Evolutionary conservation across 2,797 vertebrate species (phyloP), one percentile per base, ranked within the genome.

Genomic region (Delichon dasypus): DNA sequence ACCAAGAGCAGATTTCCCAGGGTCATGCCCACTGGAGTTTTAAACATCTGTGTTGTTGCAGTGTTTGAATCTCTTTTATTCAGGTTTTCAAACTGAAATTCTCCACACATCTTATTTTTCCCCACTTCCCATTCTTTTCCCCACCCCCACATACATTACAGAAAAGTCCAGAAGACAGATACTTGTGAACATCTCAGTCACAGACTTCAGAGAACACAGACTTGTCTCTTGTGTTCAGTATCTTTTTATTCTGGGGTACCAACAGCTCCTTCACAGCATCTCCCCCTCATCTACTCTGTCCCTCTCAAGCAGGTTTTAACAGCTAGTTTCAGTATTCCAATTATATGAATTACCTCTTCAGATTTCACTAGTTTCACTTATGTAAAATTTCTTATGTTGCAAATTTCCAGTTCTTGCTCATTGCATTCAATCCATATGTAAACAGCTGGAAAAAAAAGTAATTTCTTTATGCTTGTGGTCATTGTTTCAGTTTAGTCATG

Each of bases 91-190:
- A 36, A 58, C 0, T 13, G 11, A 81, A 90, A 36, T 66, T 75
- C 40, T 65, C 7, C 36, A n/a, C 36, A 60, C 7, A 68, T 47
- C 10, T 58, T 79, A 36, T 23, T 67, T 62, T 70, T 32, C 7
- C 16, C n/a, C 25, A 21, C 3, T 4, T 10, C 7, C 5, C 9
- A 8, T 40, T 47, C 7, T 47, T 42, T 27, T 25, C 3, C 5
- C 19, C 3, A 5, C 5, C 2, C 9, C 4, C 0, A 0, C 2
- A 22, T 4, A 32, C 7, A 40, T 38, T 57, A 36, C 53, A 44
- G 55, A 54, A 84, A 75, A 75, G 5, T 20, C 21, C 30, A 54
- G 34, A 78, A 89, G 36, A 27, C 15, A 61, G 15, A 40, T 22
- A 34, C 10, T 32, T 85, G 42, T 60, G 26, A 26, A 38, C 10